Conservation (phyloP, 2,797 vertebrate species). For the Semotilus atromaculatus region DNA sequence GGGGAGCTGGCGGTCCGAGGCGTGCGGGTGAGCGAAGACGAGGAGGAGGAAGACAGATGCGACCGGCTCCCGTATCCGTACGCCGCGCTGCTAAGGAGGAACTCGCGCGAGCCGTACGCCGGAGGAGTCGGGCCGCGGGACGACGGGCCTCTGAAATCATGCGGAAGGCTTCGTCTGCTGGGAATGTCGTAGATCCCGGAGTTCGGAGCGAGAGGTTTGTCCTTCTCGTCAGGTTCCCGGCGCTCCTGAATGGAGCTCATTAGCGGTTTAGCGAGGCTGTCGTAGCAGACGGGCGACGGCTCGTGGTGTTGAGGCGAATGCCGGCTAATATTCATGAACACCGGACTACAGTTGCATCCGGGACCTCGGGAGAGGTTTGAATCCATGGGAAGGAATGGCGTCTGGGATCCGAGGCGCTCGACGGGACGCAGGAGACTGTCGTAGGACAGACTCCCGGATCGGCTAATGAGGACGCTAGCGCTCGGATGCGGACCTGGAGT, state of each 20-base stretch:
- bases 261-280: constrained; percentile 90
- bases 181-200: constrained; percentile 88
- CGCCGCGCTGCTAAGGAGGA: constrained; percentile 84
- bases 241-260: constrained; percentile 95
- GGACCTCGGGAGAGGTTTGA: constrained; percentile 61
- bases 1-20: constrained; percentile 88
- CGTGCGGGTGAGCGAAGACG: constrained; percentile 87
- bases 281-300: constrained; percentile 81
- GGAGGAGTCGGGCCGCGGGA: constrained; percentile 78
- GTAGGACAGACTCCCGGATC: constrained; percentile 88
- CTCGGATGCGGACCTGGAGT: constrained; percentile 74
- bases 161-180: constrained; percentile 87
- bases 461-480: constrained; percentile 81
- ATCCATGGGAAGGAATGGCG: constrained; percentile 86
- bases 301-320: constrained; percentile 80
- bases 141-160: constrained; percentile 72
- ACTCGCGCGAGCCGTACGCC: constrained; percentile 90
- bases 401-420: constrained; percentile 64
- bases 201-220: constrained; percentile 77
- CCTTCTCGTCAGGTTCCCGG: constrained; percentile 88
- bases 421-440: constrained; percentile 86
- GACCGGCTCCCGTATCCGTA: constrained; percentile 84
- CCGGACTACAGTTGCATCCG: constrained; percentile 84
- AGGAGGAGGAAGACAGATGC: constrained; percentile 85
- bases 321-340: constrained; percentile 75